Conservation (phyloP, 2,888 invertebrate genomes). For the Caradrina kadenii region DNA sequence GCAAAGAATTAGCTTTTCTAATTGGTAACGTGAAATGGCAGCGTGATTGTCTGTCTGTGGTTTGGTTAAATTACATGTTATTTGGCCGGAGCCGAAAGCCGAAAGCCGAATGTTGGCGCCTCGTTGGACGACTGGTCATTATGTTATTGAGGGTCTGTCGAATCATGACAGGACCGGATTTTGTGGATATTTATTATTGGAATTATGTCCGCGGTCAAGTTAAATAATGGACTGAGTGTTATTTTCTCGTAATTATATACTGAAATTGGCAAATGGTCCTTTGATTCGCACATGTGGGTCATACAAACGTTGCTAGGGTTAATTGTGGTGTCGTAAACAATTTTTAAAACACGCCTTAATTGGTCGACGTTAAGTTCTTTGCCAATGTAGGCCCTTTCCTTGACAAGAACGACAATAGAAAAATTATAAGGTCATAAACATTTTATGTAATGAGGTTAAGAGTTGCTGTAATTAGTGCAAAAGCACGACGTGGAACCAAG, state of each 20-base stretch:
- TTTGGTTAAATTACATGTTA: slow-evolving; percentile 85
- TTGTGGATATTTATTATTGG: slow-evolving; percentile 52
- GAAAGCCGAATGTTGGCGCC: slow-evolving; percentile 87
- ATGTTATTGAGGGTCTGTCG: slow-evolving; percentile 81
- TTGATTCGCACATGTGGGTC: slow-evolving; percentile 3
- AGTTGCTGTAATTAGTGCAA: slow-evolving; percentile 24
- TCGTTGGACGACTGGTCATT: slow-evolving; percentile 82
- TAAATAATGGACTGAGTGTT: slow-evolving; percentile 39
- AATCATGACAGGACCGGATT: slow-evolving; percentile 77
- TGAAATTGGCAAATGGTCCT: slow-evolving; percentile 9
- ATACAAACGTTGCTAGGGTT: too few species aligned
- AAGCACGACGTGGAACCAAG: slow-evolving; percentile 14
- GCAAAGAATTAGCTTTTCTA: slow-evolving; percentile 68
- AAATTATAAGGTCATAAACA: neutral
- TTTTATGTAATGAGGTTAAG: neutral
- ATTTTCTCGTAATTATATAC: slow-evolving; percentile 31
- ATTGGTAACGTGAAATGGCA: slow-evolving; percentile 72
- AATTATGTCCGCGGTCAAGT: slow-evolving; percentile 37
- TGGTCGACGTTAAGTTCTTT: too few species aligned
- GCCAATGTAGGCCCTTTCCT: too few species aligned
- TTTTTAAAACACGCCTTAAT: neutral
- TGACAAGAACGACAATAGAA: too few species aligned
- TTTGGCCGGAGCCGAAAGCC: slow-evolving; percentile 75
- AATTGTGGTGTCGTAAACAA: too few species aligned
- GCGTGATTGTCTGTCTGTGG: slow-evolving; percentile 77